Base-by-base conservation (phyloP, 2,888 invertebrate genomes). In the Ryuthela nishihirai region DNA sequence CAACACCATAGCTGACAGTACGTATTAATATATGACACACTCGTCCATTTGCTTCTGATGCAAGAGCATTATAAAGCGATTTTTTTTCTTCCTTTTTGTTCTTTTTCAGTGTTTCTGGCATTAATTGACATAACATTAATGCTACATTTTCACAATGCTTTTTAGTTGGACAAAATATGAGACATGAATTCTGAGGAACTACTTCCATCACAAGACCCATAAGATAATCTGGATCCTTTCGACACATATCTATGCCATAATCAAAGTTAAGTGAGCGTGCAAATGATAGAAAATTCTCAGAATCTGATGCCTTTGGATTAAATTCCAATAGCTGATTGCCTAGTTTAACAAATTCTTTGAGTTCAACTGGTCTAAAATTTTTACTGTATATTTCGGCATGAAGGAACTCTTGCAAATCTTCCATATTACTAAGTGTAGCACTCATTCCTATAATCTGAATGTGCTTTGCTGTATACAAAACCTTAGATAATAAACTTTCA, bases 391-490 rank as follows among this genome's bases (percentile, higher is more conserved):
- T 78, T 45, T 88, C 85, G 0, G 94, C 79, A 46, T 83, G 80
- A 2, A 99, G 77, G 75, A 94, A 98, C 48, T 73, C 70, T 1
- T 86, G 83, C 38, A 99, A 71, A 70, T 95, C 90, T 0, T 81
- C 73, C 48, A 95, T 77, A 76, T 98, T 97, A 54, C 90, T 93
- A 67, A 98, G 87, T 0, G 98, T 98, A 0, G 98, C 98, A 74
- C 93, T 94, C 94, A 98, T 97, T 20, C 93, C 95, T 17, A 98
- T 82, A 54, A 98, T 85, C 73, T 94, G 94, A 58, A 89, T 84
- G 52, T 76, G 76, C 24, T 47, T 43, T 25, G 52, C 39, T 20
- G 39, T 20, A 32, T 44, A 62, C 10, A 85, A 79, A 2, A 89
- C 76, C 74, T 92, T 97, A 1, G 91, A 82, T 15, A 98, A 75